These are phyloP conservation scores for Acrocephalus arundinaceus DNA, from an alignment of 2,113 vertebrate species.

Conservation along the genomic window DNA sequence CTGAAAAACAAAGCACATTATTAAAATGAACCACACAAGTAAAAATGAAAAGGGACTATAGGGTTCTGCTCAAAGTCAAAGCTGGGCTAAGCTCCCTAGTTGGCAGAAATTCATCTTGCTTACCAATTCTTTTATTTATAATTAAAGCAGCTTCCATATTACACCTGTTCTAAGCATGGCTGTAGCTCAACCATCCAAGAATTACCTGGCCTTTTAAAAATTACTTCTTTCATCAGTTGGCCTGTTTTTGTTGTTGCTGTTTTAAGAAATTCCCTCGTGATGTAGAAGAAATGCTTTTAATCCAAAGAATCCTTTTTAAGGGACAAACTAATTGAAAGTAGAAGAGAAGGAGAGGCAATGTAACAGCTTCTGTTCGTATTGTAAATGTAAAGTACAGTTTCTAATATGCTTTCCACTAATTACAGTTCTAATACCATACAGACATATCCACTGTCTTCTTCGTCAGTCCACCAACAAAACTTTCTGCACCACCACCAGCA, in stretches of 20 bases:
- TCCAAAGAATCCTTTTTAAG: not conserved
- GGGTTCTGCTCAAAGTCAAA: not conserved
- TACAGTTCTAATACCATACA: slow-evolving; percentile 32
- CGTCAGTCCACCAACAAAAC: slow-evolving; percentile 27
- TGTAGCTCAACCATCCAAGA: not conserved
- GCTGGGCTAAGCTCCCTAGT: not conserved
- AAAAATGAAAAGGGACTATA: not conserved
- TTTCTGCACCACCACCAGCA: slow-evolving; percentile 14
- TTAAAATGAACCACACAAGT: not conserved
- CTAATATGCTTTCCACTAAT: not conserved
- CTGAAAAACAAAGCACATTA: not conserved
- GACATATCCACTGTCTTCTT: slow-evolving; percentile 25
- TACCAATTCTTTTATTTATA: not conserved
- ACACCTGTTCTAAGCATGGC: not conserved
- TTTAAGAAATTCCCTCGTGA: slow-evolving; percentile 1
- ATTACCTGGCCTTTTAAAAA: slow-evolving; percentile 8
- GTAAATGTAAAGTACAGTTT: not conserved
- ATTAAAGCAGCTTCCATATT: not conserved
- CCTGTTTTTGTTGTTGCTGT: not conserved
- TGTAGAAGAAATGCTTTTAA: not conserved
- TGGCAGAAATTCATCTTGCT: not conserved
- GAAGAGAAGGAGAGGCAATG: not conserved
- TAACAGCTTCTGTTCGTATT: not conserved
- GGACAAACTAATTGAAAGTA: not conserved
- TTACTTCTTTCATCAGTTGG: not conserved